Evolutionary conservation across 2,888 invertebrate genomes (phyloP), one percentile per base, ranked within the genome.

Genomic region (Tetragonula carbonaria): DNA sequence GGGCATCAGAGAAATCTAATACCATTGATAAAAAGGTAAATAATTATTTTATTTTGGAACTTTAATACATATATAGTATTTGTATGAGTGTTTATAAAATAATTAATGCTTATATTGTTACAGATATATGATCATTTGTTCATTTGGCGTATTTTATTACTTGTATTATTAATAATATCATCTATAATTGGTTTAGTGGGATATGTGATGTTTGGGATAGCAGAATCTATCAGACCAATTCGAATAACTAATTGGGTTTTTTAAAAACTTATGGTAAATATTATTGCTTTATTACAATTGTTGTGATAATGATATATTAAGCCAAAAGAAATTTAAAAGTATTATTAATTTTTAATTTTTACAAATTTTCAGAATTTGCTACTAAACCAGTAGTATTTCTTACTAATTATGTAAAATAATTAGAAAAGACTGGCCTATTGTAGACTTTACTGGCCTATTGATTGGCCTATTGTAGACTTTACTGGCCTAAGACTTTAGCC

Each of bases 81-180:
- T 62, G 6, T 57, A 18, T 76, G 76, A 59, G 45, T 62, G 63
- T 53, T 33, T 45, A 28, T 65, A 14, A 3, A 57, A 45, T 53
- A 65, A 6, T 38, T 59, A 33, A 2, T 21, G 95, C 55, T 91
- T 73, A 74, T 80, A 77, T 70, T 65, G 74, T 95, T 95, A 70
- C 93, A 96, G 96, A 95, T 95, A 62, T 95, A 95, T 83, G 96
- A 96, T 91, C 95, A 95, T 84, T 92, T 95, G 51, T 95, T 95
- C 86, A 92, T 96, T 75, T 95, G 96, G 95, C 95, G 95, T 86
- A 93, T 95, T 71, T 89, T 95, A 59, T 93, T 96, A 21, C 88
- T 96, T 21, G 91, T 94, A 50, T 90, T 96, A 74, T 89, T 96
- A 67, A 92, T 93, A 59, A 84, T 95, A 65, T 95, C 95, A 70